A percentile compares a stretch with the other conserved stretches of the same genome.
phyloP scores from a whole-genome alignment of 64 coral and sea anemone genomes.

The Catalaphyllia jardinei region DNA sequence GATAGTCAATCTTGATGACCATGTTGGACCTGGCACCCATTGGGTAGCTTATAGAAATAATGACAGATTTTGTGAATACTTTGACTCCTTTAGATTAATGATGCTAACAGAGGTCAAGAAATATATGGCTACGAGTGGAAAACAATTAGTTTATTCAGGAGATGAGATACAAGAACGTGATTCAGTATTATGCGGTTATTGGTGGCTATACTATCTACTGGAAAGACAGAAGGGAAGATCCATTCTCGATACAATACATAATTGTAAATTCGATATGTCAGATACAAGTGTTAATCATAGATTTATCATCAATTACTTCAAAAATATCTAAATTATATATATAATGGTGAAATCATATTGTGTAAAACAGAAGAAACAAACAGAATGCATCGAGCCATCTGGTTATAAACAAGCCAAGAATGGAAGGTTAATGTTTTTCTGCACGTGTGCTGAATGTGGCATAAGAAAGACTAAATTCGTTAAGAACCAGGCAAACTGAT shows the following conservation, averaged over 20 bases:
- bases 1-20: constrained; percentile 33
- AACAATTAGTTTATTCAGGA: not conserved
- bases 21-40: constrained; percentile 16
- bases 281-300: not conserved
- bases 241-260: constrained; percentile 2
- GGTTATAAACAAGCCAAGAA: not conserved
- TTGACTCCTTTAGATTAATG: constrained; percentile 32
- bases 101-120: not conserved
- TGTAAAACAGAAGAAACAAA: not conserved
- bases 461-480: not conserved
- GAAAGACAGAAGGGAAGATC: constrained; percentile 13
- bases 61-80: constrained; percentile 20
- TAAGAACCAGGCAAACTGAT: no score
- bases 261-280: not conserved
- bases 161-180: constrained; percentile 42
- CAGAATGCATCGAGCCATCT: not conserved
- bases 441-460: not conserved
- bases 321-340: not conserved
- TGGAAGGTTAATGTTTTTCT: not conserved
- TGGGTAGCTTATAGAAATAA: constrained; percentile 48
- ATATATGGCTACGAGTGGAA: not conserved
- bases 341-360: not conserved
- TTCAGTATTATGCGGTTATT: constrained; percentile 19
- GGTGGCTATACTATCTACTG: constrained; percentile 1
- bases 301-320: constrained; percentile 26